Base-by-base conservation (phyloP, 2,797 vertebrate species). In the Oryzias dopingdopingensis region DNA sequence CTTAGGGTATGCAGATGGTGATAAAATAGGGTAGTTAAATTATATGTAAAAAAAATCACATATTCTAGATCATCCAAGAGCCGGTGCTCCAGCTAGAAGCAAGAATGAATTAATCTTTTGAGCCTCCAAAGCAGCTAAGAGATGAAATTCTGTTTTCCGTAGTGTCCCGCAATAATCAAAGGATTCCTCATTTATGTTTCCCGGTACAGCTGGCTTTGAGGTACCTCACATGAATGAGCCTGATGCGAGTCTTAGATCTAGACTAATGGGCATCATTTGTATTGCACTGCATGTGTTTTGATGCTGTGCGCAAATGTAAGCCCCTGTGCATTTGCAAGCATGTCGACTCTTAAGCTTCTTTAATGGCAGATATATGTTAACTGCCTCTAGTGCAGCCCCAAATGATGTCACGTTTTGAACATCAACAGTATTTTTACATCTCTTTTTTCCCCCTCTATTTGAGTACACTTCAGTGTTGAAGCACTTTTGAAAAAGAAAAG, bases 311-410 rank as follows among this genome's bases (percentile, higher is more conserved):
- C 32, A 37, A 37, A 37, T 18, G 42, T 49, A 29, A 26, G 32
- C 58, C 57, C 17, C 32, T 53, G 49, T 59, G 60, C 44, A 56
- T 69, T 40, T 65, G 45, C 15, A 10, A 42, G 48, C 64, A 46
- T 52, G 16, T 53, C 49, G 56, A 56, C 32, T 59, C 59, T 48
- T 60, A 37, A 69, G 67, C 69, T 67, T 66, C 73, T 79, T 64
- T 77, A 80, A 77, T 81, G 69, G 66, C 75, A 57, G 70, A 63
- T 48, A 49, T 53, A 70, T 61, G 74, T 77, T 81, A 82, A 86
- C 86, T 67, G 70, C 69, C 68, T 81, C 62, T 58, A 60, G 53
- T 74, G 72, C 42, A 77, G 76, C 67, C 65, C 66, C 24, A 49
- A 59, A 44, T 24, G 20, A 29, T 48, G 52, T 15, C 32, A 26